Evolutionary conservation across 2,797 vertebrate genomes (phyloP).

Genomic region (Typhlichthys subterraneus): DNA sequence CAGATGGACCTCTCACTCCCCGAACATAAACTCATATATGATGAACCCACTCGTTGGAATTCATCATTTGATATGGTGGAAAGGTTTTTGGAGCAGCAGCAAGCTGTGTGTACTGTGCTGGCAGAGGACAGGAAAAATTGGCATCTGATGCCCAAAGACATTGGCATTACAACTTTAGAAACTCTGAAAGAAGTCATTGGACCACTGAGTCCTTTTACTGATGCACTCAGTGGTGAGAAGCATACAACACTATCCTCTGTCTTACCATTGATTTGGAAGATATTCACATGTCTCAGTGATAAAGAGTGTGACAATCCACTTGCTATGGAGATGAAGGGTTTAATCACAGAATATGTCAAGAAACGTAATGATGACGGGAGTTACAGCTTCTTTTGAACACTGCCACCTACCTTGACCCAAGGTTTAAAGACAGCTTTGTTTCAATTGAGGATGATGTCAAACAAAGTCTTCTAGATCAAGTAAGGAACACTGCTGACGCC

Average conservation of each 20-base stretch:
- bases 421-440: constrained; percentile 11
- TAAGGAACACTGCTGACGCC: too few species aligned
- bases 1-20: background rate
- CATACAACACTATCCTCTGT: constrained; percentile 20
- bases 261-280: constrained; percentile 14
- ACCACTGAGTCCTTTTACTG: constrained; percentile 23
- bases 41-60: constrained; percentile 11
- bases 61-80: constrained; percentile 25
- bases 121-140: constrained; percentile 14
- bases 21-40: constrained; percentile 6
- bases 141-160: constrained; percentile 17
- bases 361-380: background rate
- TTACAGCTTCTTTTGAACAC: background rate
- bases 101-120: constrained; percentile 22
- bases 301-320: background rate
- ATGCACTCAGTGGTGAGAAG: constrained; percentile 35
- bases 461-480: too few species aligned
- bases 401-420: background rate
- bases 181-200: constrained; percentile 18
- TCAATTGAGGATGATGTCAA: constrained; percentile 10
- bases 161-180: constrained; percentile 22
- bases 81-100: constrained; percentile 19
- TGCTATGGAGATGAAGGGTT: background rate
- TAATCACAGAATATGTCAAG: background rate
- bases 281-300: background rate